Evolutionary conservation across 2,113 vertebrate species (phyloP), one percentile per base, ranked within the genome.

Genomic region (Phaethornis superciliosus): DNA sequence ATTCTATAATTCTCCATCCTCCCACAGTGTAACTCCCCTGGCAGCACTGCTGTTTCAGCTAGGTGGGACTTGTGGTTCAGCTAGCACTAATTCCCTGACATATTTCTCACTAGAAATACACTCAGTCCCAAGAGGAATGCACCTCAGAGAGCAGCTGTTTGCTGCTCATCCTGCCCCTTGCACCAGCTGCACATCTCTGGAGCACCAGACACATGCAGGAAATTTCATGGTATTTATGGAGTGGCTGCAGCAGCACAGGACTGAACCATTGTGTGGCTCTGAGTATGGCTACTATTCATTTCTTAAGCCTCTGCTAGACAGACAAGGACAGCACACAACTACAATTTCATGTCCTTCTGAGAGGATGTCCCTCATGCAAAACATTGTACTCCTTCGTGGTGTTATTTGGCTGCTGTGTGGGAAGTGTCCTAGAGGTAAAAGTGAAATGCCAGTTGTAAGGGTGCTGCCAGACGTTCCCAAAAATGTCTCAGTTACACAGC

Each of bases 121-220:
- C 74, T 83, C 56, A n/a, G 52, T 91, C 93, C 82, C 23, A 1
- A 76, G 52, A 80, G 97, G 89, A 85, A 51, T 0, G 0, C 80
- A 91, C 93, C 94, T 95, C 52, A 9, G 89, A 97, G 92, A 96
- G 90, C 94, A 97, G 92, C 92, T 96, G 96, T 89, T 95, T 82
- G 69, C 81, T 72, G 77, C 77, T 93, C 6, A 0, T 90, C 60
- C 65, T 79, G 40, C 32, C 67, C 86, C 79, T 64, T 94, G 82
- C 69, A 93, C 95, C 93, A 97, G 94, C 90, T 95, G 94, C 86
- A 85, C 59, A 71, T 83, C 95, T 93, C 90, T 5, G 3, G 84
- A 91, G 81, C 82, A 96, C 93, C 95, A 96, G 87, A 70, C 23
- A 16, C 44, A 62, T 49, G 17, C n/a, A 56, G 65, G 49, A 83